Evolutionary conservation across 2,797 vertebrate genomes (phyloP), one percentile per base, ranked within the genome.

Genomic region (Sparidentex hasta): DNA sequence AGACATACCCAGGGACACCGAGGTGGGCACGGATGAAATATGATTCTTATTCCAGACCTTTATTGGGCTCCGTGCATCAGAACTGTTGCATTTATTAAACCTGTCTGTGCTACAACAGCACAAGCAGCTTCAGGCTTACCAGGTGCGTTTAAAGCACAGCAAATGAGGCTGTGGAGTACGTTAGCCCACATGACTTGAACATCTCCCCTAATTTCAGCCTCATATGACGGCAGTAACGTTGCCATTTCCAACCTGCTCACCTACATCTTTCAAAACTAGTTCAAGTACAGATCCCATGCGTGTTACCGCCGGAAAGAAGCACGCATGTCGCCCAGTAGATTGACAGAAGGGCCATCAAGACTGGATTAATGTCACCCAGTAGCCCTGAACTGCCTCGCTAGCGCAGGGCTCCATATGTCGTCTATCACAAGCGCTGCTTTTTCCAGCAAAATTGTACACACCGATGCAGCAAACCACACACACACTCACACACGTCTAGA

Each of bases 1-100:
- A 78, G 56, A 76, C 48, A 47, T 73, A 72, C 67, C 74, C 67
- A 58, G 76, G 69, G 74, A 89, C 74, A 70, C 38, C 29, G 55
- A 73, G 70, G 83, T 76, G 75, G 71, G 70, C 74, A 51, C 57
- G 51, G 58, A 82, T 83, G 78, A 87, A 87, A 90, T 76, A 86
- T 62, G 80, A 83, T 71, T 58, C 71, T 77, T 86, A 82, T 87
- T 87, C 89, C 65, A 62, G 71, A 67, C 65, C 43, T 80, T 76
- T 75, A 87, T 70, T 76, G 23, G 47, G 44, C 62, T 48, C 52
- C 20, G 52, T 76, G 67, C 73, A 81, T 80, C 62, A 18, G 0
- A 78, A 73, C 63, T 14, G 61, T 65, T 83, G 69, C 71, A 76
- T 74, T 82, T 84, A 87, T 86, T 81, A 81, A 86, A 69, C 27